These are phyloP conservation scores for Habropoda laboriosa DNA, from an alignment of 1,140 invertebrate genomes.

Conservation along the genomic window DNA sequence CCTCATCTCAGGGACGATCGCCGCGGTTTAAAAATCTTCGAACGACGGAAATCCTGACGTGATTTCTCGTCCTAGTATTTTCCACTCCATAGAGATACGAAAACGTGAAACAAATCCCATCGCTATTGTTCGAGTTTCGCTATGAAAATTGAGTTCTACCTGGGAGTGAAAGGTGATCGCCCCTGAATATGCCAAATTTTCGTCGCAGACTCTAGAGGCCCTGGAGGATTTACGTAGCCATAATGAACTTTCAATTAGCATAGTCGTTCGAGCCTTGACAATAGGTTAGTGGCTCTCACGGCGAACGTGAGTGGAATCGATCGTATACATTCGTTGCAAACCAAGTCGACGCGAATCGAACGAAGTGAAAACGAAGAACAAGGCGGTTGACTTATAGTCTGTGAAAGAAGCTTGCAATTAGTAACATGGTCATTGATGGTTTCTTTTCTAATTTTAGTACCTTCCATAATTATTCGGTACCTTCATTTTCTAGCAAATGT, in stretches of 20 bases:
- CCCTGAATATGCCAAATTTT: background rate
- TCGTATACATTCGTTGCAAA: background rate
- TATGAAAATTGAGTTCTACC: background rate
- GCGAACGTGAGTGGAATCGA: background rate
- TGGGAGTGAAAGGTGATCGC: background rate
- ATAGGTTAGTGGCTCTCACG: conserved; percentile 56
- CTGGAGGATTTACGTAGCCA: conserved; percentile 19
- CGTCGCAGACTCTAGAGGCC: too few species aligned
- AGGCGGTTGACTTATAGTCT: background rate
- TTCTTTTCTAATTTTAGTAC: too few species aligned
- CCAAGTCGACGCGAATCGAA: conserved; percentile 13
- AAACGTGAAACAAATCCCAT: too few species aligned
- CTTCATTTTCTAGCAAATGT: too few species aligned
- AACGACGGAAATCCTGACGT: conserved; percentile 12
- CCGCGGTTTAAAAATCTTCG: conserved; percentile 2
- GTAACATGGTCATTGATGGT: too few species aligned
- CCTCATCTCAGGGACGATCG: background rate
- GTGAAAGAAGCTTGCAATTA: too few species aligned
- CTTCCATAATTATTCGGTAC: too few species aligned
- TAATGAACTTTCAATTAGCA: conserved; percentile 59
- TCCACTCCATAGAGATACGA: too few species aligned
- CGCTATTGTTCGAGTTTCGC: background rate
- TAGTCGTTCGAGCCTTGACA: conserved; percentile 53
- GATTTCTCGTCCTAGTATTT: background rate
- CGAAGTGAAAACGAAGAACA: background rate